These are phyloP conservation scores for Alcis repandata DNA, from an alignment of 2,888 invertebrate genomes.

Conservation along the genomic window DNA sequence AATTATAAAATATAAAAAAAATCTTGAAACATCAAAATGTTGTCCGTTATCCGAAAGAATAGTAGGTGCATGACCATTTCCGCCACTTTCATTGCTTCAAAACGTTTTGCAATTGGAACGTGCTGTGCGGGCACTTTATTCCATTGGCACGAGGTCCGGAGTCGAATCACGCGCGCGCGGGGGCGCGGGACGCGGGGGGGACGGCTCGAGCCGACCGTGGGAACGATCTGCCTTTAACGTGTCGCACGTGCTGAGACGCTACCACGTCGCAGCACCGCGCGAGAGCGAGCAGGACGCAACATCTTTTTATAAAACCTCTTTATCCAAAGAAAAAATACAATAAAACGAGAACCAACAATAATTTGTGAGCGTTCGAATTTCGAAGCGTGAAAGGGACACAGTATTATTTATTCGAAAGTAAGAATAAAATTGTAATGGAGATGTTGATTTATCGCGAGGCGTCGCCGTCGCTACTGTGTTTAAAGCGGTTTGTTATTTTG, in stretches of 20 bases:
- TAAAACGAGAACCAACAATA: conserved; percentile 81
- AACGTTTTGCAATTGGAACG: conserved; percentile 82
- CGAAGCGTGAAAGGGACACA: conserved; percentile 76
- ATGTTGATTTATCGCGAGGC: conserved; percentile 78
- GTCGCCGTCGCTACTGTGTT: conserved; percentile 74
- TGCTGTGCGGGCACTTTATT: conserved; percentile 82
- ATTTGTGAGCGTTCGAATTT: conserved; percentile 82
- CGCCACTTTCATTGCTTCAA: conserved; percentile 75
- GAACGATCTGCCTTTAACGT: conserved; percentile 86
- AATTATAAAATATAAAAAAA: background rate
- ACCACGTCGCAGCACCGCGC: conserved; percentile 68
- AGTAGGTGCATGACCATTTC: conserved; percentile 65
- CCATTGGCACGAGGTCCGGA: conserved; percentile 76
- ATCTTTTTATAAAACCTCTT: conserved; percentile 35
- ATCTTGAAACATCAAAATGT: background rate
- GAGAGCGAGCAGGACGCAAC: conserved; percentile 66
- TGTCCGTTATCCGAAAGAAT: conserved; percentile 47
- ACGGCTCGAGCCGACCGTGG: conserved; percentile 81
- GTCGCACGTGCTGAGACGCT: conserved; percentile 84
- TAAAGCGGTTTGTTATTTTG: conserved; percentile 73
- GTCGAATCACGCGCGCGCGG: conserved; percentile 72
- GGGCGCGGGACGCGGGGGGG: conserved; percentile 54
- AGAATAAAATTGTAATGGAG: conserved; percentile 77
- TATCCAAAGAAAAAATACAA: conserved; percentile 59
- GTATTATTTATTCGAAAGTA: conserved; percentile 74